Percentiles rank a stretch among this genome's conserved stretches.
Conservation (phyloP, 2,113 vertebrate genomes). For the Callopanchax toddi region DNA sequence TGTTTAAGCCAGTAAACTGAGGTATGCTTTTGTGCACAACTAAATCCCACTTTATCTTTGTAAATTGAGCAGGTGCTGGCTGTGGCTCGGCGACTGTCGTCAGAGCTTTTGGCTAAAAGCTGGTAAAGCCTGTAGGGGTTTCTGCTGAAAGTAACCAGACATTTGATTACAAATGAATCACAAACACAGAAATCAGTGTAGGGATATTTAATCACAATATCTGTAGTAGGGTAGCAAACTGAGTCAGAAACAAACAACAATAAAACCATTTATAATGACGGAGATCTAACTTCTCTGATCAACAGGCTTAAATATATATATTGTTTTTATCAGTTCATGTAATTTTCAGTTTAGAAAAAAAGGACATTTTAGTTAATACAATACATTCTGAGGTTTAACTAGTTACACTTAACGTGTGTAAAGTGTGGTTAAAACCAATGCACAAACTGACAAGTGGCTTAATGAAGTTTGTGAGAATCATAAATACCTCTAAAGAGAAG, state of each 20-base stretch:
- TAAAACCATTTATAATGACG: background rate
- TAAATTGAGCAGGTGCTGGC: constrained; percentile 45
- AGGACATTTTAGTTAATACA: background rate
- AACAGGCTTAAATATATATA: background rate
- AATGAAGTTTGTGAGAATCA: background rate
- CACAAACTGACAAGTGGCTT: background rate
- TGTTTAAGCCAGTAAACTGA: constrained; percentile 2
- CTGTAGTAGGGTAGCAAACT: background rate
- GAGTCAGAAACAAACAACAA: too few relatives aligned
- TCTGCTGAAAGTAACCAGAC: background rate
- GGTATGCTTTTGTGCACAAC: background rate
- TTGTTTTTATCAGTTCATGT: constrained; percentile 20
- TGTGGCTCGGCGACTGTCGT: background rate
- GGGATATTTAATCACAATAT: background rate
- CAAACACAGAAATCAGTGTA: background rate
- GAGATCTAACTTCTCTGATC: background rate
- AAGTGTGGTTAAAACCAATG: background rate
- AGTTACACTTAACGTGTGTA: background rate
- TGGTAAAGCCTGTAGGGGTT: constrained; percentile 19
- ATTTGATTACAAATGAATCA: constrained; percentile 11
- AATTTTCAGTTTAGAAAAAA: background rate
- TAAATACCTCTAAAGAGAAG: background rate
- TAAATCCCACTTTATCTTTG: constrained; percentile 50
- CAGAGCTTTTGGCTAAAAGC: constrained; percentile 18
- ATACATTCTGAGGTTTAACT: background rate